Base-by-base conservation (phyloP, 2,113 vertebrate genomes). In the Sebastes schlegelii region DNA sequence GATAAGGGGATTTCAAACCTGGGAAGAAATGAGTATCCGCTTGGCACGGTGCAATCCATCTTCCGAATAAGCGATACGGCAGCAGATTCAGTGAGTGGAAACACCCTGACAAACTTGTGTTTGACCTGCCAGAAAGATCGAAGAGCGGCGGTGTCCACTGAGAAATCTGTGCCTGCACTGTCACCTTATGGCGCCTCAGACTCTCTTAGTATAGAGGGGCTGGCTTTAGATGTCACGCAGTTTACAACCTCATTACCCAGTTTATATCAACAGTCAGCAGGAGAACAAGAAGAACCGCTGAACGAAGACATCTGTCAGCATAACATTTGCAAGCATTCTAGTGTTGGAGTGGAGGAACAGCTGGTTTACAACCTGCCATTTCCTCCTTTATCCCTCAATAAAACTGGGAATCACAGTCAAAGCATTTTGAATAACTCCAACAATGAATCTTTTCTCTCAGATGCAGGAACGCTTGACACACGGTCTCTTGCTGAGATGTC, bases 71-170 rank as follows among this genome's bases (percentile, higher is more conserved):
- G 13, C 61, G 68, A 84, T 54, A 84, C 65, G 74, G 58, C 19
- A 45, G 81, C 86, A 48, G 64, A 72, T 68, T 89, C 62, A 55
- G 5, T 55, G 48, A 84, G 60, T 68, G 78, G 83, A 77, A 70
- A 40, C 45, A 61, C 48, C 8, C n/a, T 80, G 63, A 89, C 80
- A 74, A 89, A 87, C 80, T 61, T 76, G 54, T 90, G 70, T 88
- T 88, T 91, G 73, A 89, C 84, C 83, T 87, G 83, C 77, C 55
- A 62, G 46, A 76, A 71, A 82, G 81, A 91, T 79, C 34, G 63
- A 91, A 68, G 42, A 62, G 65, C 2, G 42, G 54, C 23, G 42
- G 54, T n/a, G 26, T 84, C 80, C 42, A 69, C 85, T n/a, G 78
- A 89, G 78, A 76, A 82, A 74, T 82, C 72, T 83, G 61, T 58